These are phyloP conservation scores for Ruditapes philippinarum DNA, from an alignment of 1,140 invertebrate species.

Conservation along the genomic window DNA sequence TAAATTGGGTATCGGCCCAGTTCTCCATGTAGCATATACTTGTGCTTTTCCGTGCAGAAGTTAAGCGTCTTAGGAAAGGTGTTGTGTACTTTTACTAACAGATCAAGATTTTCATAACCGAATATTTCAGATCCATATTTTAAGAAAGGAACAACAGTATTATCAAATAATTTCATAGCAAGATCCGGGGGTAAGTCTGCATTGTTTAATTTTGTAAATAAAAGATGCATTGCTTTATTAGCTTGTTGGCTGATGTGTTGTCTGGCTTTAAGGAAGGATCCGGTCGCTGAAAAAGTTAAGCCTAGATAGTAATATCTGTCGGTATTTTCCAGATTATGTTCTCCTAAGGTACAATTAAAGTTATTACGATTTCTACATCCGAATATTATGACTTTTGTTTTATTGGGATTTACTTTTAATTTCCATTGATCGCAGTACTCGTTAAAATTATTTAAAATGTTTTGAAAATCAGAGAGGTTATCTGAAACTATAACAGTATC, in stretches of 20 bases:
- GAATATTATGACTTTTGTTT: constrained; percentile 51
- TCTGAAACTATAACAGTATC: constrained; percentile 20
- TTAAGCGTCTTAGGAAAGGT: too few species aligned
- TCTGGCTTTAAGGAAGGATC: not conserved
- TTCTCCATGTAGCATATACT: too few species aligned
- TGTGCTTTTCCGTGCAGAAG: too few species aligned
- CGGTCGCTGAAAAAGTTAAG: not conserved
- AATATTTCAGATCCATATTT: too few species aligned
- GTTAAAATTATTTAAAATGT: constrained; percentile 24
- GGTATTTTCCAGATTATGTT: not conserved
- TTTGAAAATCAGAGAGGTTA: not conserved
- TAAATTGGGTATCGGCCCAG: too few species aligned
- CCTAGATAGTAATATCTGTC: constrained; percentile 7
- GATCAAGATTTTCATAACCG: too few species aligned
- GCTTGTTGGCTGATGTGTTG: not conserved
- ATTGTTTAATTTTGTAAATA: not conserved
- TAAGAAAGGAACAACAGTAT: too few species aligned
- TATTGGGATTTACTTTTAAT: constrained; percentile 15
- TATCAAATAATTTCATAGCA: not conserved
- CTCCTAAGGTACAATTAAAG: not conserved
- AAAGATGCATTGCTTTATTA: constrained; percentile 12
- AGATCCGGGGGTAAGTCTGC: not conserved
- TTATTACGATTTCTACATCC: not conserved
- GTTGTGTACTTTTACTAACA: too few species aligned
- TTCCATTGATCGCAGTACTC: constrained; percentile 32